Base-by-base conservation (phyloP, 2,797 vertebrate genomes). In the Malacoraja senta region DNA sequence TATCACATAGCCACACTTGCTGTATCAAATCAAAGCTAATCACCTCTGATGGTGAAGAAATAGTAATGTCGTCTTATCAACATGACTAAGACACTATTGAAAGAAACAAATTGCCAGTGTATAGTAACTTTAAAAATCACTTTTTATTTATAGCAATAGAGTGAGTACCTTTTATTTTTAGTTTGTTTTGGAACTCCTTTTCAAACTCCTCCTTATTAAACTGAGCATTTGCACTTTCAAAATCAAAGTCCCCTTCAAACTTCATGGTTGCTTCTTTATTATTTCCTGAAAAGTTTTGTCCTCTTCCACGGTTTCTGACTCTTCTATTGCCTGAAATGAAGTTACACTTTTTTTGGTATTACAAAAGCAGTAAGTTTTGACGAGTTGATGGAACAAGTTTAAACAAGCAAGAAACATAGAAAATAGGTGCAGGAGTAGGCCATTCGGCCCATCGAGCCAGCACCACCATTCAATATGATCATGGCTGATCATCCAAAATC, bases 191-290 rank as follows among this genome's bases (percentile, higher is more conserved):
- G 92, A 97, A 96, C 94, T 98, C 97, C 94, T 97, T 97, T 95
- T 98, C 97, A 86, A 99, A 96, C 86, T 98, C 97, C 90, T 99
- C 98, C 93, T 99, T 98, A 94, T 98, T 98, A 95, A 99, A 99
- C 94, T 99, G 98, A 26, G 99, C 99, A 93, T 99, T 99, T 94
- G 99, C 98, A 12, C 96, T 99, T 96, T 98, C 99, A 95, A 99
- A 99, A 95, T 99, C 99, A 95, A 99, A 99, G 96, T 99, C 99
- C 0, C 98, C 97, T 95, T 99, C 99, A 95, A 99, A 99, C 95
- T 98, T 98, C 68, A 99, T 97, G 1, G 96, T 95, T 35, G 81
- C 80, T 90, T 86, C 86, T 78, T 86, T 88, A 78, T 74, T 86
- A 93, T 95, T 97, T 65, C 97, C 96, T 94, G 97, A 98, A 93